A percentile compares a stretch with the other conserved stretches of the same genome.
Evolutionary conservation across 2,888 invertebrate species (phyloP).

Genomic region (Siphlonurus alternatus): DNA sequence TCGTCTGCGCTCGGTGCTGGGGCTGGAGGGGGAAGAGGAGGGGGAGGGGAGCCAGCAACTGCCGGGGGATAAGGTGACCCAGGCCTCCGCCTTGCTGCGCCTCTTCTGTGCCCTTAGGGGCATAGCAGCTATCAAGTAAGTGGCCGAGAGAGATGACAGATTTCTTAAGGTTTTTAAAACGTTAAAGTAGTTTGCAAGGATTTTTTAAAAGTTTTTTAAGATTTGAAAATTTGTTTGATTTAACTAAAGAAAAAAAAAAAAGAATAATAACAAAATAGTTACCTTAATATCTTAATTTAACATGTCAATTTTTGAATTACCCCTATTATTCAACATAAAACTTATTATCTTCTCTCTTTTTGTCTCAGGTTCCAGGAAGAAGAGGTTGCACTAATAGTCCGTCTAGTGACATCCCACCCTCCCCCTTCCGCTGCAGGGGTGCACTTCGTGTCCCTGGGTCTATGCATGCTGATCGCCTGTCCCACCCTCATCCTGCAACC

Average conservation of each 20-base stretch:
- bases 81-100: constrained; percentile 76
- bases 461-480: constrained; percentile 89
- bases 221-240: neutral
- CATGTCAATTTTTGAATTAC: no score
- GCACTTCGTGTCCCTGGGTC: constrained; percentile 76
- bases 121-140: constrained; percentile 77
- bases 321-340: no score
- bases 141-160: constrained; percentile 10
- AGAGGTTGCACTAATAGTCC: constrained; percentile 67
- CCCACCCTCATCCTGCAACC: constrained; percentile 62
- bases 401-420: constrained; percentile 73
- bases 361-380: constrained; percentile 77
- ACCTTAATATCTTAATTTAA: no score
- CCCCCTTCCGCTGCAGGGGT: constrained; percentile 84
- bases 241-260: neutral
- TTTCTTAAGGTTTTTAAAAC: no score
- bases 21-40: neutral
- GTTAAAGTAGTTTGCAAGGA: no score
- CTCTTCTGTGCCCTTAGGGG: constrained; percentile 85
- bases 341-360: no score
- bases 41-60: constrained; percentile 25
- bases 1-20: constrained; percentile 29
- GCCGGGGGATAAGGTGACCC: constrained; percentile 43
- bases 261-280: neutral
- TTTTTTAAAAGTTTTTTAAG: neutral